These are phyloP conservation scores for Tortrix viridana DNA, from an alignment of 2,888 invertebrate species.

Conservation along the genomic window DNA sequence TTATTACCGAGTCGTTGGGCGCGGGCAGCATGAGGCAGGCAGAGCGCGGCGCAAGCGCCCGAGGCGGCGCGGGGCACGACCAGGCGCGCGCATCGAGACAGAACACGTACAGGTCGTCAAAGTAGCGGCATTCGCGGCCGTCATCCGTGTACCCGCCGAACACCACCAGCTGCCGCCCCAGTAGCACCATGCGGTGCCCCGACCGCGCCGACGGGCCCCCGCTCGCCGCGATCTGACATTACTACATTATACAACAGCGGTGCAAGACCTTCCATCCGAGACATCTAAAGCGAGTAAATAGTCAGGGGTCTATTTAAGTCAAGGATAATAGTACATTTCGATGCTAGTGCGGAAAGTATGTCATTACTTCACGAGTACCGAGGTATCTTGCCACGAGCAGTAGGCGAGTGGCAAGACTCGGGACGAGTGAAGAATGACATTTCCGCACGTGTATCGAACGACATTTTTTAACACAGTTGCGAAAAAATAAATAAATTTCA, in stretches of 20 bases:
- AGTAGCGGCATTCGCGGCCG: slow-evolving; percentile 93
- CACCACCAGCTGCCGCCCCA: slow-evolving; percentile 91
- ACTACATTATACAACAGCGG: neutral
- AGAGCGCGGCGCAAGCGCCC: slow-evolving; percentile 90
- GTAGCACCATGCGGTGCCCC: slow-evolving; percentile 93
- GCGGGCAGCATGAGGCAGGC: slow-evolving; percentile 90
- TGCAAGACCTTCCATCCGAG: too few species aligned
- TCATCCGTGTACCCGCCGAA: slow-evolving; percentile 98
- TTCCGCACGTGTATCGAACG: too few species aligned
- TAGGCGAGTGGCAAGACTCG: too few species aligned
- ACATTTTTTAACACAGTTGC: too few species aligned
- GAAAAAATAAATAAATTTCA: too few species aligned
- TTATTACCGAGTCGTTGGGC: slow-evolving; percentile 66
- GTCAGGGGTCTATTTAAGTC: neutral
- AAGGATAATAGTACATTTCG: neutral
- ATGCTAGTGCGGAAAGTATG: too few species aligned
- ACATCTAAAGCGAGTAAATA: too few species aligned
- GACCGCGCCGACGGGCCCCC: slow-evolving; percentile 90
- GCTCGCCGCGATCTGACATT: slow-evolving; percentile 61
- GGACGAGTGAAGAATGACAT: too few species aligned
- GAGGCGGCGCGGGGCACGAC: slow-evolving; percentile 87
- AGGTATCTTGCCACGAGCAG: too few species aligned
- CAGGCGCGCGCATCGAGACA: slow-evolving; percentile 91
- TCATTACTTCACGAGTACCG: too few species aligned
- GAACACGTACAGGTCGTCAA: slow-evolving; percentile 93